These are phyloP conservation scores for Ceratina calcarata DNA, from an alignment of 1,140 invertebrate species.

Conservation along the genomic window DNA sequence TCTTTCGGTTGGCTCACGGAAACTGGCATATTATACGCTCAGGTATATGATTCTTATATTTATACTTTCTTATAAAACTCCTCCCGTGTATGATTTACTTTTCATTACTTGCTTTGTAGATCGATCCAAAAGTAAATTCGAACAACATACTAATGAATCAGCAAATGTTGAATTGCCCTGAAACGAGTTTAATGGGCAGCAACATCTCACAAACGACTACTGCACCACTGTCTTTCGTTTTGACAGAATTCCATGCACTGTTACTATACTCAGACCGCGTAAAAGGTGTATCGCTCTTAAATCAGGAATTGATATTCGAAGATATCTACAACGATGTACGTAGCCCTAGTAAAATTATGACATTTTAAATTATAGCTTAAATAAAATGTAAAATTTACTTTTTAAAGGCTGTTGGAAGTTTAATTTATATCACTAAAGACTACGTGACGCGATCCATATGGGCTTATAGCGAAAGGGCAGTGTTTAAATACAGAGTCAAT, in stretches of 20 bases:
- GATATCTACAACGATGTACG: slow-evolving; percentile 88
- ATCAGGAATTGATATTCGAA: slow-evolving; percentile 93
- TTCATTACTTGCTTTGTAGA: slow-evolving; percentile 73
- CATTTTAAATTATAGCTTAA: no score
- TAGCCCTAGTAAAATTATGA: slow-evolving; percentile 33
- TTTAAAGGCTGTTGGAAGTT: slow-evolving; percentile 86
- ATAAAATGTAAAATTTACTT: background rate
- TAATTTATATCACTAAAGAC: slow-evolving; percentile 92
- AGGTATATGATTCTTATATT: slow-evolving; percentile 80
- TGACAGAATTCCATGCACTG: slow-evolving; percentile 95
- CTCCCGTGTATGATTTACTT: slow-evolving; percentile 9
- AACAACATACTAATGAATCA: slow-evolving; percentile 83
- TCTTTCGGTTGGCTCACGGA: slow-evolving; percentile 94
- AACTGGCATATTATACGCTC: slow-evolving; percentile 85
- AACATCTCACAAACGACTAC: slow-evolving; percentile 64
- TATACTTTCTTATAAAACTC: slow-evolving; percentile 75
- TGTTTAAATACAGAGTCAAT: slow-evolving; percentile 93
- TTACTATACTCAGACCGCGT: slow-evolving; percentile 91
- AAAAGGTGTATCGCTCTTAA: slow-evolving; percentile 91
- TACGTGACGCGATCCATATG: slow-evolving; percentile 89
- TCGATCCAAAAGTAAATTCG: slow-evolving; percentile 81
- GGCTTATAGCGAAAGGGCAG: slow-evolving; percentile 90
- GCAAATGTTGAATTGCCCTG: slow-evolving; percentile 83
- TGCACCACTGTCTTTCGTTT: slow-evolving; percentile 88
- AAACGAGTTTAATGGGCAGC: slow-evolving; percentile 72